phyloP scores from a whole-genome alignment of 1,140 invertebrate genomes.

The Sitobion miscanthi region DNA sequence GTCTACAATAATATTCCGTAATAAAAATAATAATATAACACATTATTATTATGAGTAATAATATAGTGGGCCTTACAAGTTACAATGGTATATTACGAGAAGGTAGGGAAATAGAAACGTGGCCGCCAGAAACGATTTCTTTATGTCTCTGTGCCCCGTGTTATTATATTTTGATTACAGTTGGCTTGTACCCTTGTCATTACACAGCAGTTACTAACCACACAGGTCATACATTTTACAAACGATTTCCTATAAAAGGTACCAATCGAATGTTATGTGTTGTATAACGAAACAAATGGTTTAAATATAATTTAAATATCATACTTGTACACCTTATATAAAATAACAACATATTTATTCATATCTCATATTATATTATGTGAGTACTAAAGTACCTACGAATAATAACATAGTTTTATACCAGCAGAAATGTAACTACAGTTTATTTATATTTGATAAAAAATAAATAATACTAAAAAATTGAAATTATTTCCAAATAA shows the following conservation, averaged over 20 bases:
- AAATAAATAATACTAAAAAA: not conserved
- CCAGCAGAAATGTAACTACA: no score
- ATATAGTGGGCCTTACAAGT: conserved; percentile 27
- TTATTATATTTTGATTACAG: conserved; percentile 55
- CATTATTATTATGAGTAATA: conserved; percentile 54
- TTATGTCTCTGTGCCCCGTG: conserved; percentile 50
- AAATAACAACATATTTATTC: not conserved
- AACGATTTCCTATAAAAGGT: conserved; percentile 40
- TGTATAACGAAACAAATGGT: not conserved
- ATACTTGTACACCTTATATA: not conserved
- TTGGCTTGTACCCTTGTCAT: conserved; percentile 48
- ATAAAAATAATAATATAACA: conserved; percentile 54
- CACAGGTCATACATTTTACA: conserved; percentile 37
- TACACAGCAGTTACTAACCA: conserved; percentile 53
- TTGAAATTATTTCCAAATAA: not conserved
- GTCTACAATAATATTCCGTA: conserved; percentile 50
- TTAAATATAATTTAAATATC: conserved; percentile 31
- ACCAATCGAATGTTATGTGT: not conserved
- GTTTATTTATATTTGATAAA: not conserved
- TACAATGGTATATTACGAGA: conserved; percentile 26
- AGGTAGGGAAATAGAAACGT: conserved; percentile 43
- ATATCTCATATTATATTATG: not conserved
- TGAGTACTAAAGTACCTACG: not conserved
- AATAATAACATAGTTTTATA: not conserved
- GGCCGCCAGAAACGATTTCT: conserved; percentile 51